Evolutionary conservation across 2,888 invertebrate genomes (phyloP).

Genomic region (Chrysolina haemoptera): DNA sequence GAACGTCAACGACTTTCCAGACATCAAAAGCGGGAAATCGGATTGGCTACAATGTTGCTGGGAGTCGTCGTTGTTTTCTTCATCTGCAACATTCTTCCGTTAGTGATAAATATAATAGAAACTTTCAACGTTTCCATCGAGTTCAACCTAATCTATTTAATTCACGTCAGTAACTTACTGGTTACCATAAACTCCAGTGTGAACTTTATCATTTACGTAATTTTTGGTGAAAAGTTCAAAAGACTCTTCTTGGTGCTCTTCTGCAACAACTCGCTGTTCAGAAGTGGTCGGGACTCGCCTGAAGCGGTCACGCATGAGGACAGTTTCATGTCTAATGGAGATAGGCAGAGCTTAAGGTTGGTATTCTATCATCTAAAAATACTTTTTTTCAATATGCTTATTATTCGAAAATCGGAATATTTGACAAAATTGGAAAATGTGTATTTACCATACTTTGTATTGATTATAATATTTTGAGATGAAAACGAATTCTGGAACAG

Average conservation of each 20-base stretch:
- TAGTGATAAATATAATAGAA: conserved; percentile 90
- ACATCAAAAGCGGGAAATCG: conserved; percentile 92
- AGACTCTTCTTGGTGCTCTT: conserved; percentile 77
- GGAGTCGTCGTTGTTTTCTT: conserved; percentile 96
- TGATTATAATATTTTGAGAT: too few species aligned
- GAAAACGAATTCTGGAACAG: too few species aligned
- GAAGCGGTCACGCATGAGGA: conserved; percentile 86
- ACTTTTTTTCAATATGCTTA: too few species aligned
- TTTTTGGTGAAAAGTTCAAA: conserved; percentile 97
- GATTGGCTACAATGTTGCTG: conserved; percentile 94
- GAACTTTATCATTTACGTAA: conserved; percentile 98
- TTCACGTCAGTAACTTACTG: conserved; percentile 90
- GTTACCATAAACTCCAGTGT: conserved; percentile 98
- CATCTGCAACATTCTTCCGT: conserved; percentile 90
- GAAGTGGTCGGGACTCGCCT: conserved; percentile 77
- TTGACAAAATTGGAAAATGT: too few species aligned
- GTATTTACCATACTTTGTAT: too few species aligned
- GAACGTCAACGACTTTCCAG: conserved; percentile 92
- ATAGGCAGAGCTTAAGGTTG: conserved; percentile 78
- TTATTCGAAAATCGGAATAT: too few species aligned
- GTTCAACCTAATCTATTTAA: conserved; percentile 75
- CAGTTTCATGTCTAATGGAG: conserved; percentile 86
- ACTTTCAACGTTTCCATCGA: conserved; percentile 76
- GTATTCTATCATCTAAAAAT: conserved; percentile 2
- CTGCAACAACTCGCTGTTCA: conserved; percentile 66